Base-by-base conservation (phyloP, 2,113 vertebrate genomes). In the Cynopterus brachyotis region DNA sequence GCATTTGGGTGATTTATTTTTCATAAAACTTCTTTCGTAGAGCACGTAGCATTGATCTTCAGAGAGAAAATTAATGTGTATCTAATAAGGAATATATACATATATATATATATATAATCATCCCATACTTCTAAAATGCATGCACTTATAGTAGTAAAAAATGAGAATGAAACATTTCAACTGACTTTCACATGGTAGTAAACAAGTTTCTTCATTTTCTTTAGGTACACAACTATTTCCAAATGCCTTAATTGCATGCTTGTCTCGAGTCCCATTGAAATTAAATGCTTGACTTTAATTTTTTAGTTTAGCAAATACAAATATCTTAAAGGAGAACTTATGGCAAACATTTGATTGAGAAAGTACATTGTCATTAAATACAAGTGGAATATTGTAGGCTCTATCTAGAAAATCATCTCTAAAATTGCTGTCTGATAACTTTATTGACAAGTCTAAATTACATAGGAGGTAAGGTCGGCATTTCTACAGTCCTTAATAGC, bases 341-440 rank as follows among this genome's bases (percentile, higher is more conserved):
- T 47, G 40, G 93, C 97, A 98, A 98, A 98, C 98, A 98, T 98
- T 98, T 98, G 96, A 97, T 96, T 95, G 93, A 91, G 95, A 96
- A 97, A 96, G 78, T 73, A 96, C 90, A 97, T 91, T 98, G 98
- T 98, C 87, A 95, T 95, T 95, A 96, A 95, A 91, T 93, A 79
- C 53, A 97, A 98, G 98, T 98, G 55, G 97, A 98, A 98, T 95
- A 96, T 40, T 98, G 80, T 86, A 86, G 82, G 73, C 64, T 55
- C 20, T 79, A 67, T 73, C 50, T 94, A 89, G 82, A 97, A 94
- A 92, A 95, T 93, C 96, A 96, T 97, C 94, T 97, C 91, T 94
- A 89, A 97, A 97, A 87, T 83, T 84, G 22, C 62, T 88, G 1
- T 73, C 69, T 81, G 94, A 96, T 95, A 96, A 93, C 93, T 95